Conservation (phyloP, 30 jellyfish, hydroid and myxozoan genomes). For the Pseudorhiza aurosa region DNA sequence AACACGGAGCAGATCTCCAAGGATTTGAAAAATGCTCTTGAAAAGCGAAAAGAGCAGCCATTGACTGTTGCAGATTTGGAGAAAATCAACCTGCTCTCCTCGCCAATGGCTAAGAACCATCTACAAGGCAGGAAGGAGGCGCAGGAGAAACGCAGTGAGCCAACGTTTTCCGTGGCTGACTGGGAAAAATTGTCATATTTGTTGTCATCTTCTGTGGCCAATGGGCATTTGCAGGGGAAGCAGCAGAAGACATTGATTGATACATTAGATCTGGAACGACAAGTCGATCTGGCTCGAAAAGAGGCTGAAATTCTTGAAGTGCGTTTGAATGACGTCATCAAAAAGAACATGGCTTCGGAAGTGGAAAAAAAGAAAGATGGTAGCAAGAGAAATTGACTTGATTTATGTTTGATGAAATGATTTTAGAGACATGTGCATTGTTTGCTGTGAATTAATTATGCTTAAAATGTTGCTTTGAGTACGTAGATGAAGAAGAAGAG, state of each 20-base stretch:
- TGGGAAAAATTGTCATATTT: constrained; percentile 83
- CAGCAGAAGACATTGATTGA: constrained; percentile 79
- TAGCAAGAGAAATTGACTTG: constrained; percentile 12
- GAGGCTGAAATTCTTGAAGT: constrained; percentile 96
- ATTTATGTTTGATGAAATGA: background rate
- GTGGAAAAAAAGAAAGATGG: constrained; percentile 73
- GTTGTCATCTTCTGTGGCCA: constrained; percentile 77
- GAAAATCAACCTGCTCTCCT: constrained; percentile 85
- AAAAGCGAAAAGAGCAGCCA: constrained; percentile 86
- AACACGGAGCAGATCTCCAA: constrained; percentile 97
- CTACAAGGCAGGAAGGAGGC: constrained; percentile 48
- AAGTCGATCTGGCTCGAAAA: constrained; percentile 94
- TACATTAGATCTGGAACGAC: constrained; percentile 89
- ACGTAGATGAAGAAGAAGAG: background rate
- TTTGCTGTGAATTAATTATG: constrained; percentile 43
- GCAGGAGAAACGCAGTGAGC: constrained; percentile 35
- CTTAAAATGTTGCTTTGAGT: background rate
- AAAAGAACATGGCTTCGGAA: constrained; percentile 95
- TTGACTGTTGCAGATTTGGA: constrained; percentile 89
- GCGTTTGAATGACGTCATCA: constrained; percentile 94
- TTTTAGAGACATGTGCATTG: constrained; percentile 5
- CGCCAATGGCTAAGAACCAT: constrained; percentile 75
- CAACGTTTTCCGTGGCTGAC: constrained; percentile 88
- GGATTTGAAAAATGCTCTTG: constrained; percentile 91
- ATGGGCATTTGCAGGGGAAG: constrained; percentile 70